Percentiles rank a stretch among this genome's conserved stretches.
phyloP scores from a whole-genome alignment of 1,140 invertebrate genomes.

The Asobara japonica region DNA sequence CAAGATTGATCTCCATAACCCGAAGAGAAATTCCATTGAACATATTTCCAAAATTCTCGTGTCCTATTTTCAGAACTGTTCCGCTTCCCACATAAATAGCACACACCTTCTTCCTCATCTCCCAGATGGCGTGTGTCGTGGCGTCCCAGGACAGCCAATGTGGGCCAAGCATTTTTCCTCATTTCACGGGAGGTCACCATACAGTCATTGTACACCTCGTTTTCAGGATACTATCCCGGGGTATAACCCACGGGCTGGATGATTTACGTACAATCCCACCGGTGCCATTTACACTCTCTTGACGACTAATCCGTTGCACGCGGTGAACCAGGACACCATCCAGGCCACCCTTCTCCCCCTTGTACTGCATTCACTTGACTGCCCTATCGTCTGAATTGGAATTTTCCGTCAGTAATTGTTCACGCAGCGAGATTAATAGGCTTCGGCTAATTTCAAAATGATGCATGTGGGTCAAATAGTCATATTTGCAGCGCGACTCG shows the following conservation, averaged over 20 bases:
- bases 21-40: too few species aligned
- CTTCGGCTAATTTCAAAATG: too few species aligned
- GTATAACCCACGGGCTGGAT: constrained; percentile 31
- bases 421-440: background rate
- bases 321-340: constrained; percentile 37
- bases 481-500: too few species aligned
- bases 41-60: too few species aligned
- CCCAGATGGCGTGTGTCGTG: background rate
- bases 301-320: constrained; percentile 51
- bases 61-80: too few species aligned
- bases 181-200: background rate
- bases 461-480: too few species aligned
- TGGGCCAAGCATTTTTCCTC: constrained; percentile 5
- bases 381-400: too few species aligned
- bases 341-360: background rate
- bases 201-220: background rate
- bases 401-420: background rate
- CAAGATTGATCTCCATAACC: too few species aligned
- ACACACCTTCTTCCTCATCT: background rate
- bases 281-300: constrained; percentile 56
- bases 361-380: background rate
- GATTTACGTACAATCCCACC: constrained; percentile 53
- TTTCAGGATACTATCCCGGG: background rate
- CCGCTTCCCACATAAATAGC: too few species aligned
- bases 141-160: background rate